Conservation (phyloP, 92 coral and sea anemone genomes). For the Ricordea florida region DNA sequence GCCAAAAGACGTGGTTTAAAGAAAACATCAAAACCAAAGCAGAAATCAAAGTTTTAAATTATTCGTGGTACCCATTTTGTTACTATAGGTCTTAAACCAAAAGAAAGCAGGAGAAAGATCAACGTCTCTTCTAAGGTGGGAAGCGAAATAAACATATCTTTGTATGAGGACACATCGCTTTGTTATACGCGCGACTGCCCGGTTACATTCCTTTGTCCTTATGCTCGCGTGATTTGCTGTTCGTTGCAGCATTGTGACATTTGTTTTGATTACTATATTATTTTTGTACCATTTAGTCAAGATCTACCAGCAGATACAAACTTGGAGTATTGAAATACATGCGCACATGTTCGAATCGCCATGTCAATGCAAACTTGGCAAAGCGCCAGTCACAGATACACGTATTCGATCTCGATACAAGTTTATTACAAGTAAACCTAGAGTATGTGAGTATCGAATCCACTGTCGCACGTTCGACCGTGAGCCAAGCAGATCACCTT, state of each 20-base stretch:
- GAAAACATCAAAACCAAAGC: slow-evolving; percentile 1
- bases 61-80: slow-evolving; percentile 3
- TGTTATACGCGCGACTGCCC: slow-evolving; percentile 3
- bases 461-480: slow-evolving; percentile 1
- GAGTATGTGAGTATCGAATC: background rate
- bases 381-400: too few species aligned
- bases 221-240: slow-evolving; percentile 4
- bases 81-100: background rate
- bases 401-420: background rate
- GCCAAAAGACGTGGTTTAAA: slow-evolving; percentile 36
- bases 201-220: slow-evolving; percentile 29
- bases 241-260: slow-evolving; percentile 21
- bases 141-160: slow-evolving; percentile 23
- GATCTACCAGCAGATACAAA: too few species aligned
- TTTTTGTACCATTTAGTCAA: slow-evolving; percentile 6
- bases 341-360: too few species aligned
- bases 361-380: too few species aligned
- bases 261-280: slow-evolving; percentile 13
- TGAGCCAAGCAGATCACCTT: slow-evolving; percentile 10
- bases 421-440: background rate
- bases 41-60: slow-evolving; percentile 16
- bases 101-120: slow-evolving; percentile 13
- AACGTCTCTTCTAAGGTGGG: slow-evolving; percentile 12
- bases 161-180: slow-evolving; percentile 12
- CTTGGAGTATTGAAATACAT: too few species aligned